Evolutionary conservation across 1,140 invertebrate genomes (phyloP), one percentile per base, ranked within the genome.

Genomic region (Drosophila funebris): DNA sequence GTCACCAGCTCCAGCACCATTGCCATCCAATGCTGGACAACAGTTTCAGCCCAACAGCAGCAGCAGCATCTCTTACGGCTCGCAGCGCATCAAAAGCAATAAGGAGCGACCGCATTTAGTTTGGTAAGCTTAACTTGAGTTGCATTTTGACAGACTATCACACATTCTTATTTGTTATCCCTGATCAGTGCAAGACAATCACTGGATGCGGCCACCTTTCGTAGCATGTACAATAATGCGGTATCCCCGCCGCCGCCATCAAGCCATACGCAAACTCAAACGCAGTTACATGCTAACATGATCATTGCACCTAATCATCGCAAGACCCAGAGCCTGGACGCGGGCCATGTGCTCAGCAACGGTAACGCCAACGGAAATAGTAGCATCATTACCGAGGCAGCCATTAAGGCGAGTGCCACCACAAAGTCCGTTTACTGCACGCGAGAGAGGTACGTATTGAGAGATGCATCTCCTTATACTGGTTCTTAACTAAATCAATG

Each of bases 291-390:
- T 48, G 66, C 84, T 7, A 88, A 88, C 14, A 89, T 89, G 78
- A 88, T 87, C 9, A 78, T 88, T 14, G 90, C 63, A 50, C 92
- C 81, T 60, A 94, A 94, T 81, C 96, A 97, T 90, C 94, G 95
- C 52, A 97, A 97, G 92, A 96, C 96, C 22, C 96, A 96, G 80
- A 96, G 96, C 16, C 92, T 97, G 13, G 96, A 97, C 91, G 95
- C 95, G 8, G 93, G 93, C 4, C 83, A 80, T 71, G 78, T 90
- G 92, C 92, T 92, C 48, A 63, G 24, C 9, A 71, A 43, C 29
- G 73, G 64, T 4, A 75, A 64, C 33, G 58, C 50, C 20, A 70
- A 29, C 52, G 48, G 14, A 2, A 73, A 31, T 16, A 69, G 68
- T 14, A 73, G 62, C 44, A 48, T 67, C 11, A 73, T 90, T 13